These are phyloP conservation scores for Psephotus haematonotus DNA, from an alignment of 2,113 vertebrate species.

Conservation along the genomic window DNA sequence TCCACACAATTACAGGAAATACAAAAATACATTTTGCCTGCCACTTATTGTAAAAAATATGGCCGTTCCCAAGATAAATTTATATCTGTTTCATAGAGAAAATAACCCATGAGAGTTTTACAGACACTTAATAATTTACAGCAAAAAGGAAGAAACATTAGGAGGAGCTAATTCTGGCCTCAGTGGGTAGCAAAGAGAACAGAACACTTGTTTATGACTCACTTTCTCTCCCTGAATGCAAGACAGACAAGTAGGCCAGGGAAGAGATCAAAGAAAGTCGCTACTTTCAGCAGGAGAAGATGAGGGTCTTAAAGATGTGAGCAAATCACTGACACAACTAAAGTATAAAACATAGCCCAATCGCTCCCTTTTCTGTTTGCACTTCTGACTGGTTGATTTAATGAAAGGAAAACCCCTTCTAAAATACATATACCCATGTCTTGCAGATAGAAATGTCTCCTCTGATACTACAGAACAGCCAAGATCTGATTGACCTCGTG, in stretches of 20 bases:
- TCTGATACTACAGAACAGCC: not conserved
- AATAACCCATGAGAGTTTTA: not conserved
- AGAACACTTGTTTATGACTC: not conserved
- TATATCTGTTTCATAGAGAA: not conserved
- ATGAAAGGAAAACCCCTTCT: not conserved
- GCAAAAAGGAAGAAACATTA: not conserved
- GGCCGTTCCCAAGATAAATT: not conserved
- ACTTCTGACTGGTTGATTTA: not conserved
- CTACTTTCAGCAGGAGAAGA: not conserved
- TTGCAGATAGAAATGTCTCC: not conserved
- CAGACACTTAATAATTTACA: not conserved
- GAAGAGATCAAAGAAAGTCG: not conserved
- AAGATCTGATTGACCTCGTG: not conserved
- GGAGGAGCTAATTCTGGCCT: not conserved
- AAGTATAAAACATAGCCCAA: not conserved
- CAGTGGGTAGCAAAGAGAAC: not conserved
- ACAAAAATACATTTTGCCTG: not conserved
- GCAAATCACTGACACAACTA: not conserved
- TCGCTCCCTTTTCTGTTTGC: not conserved
- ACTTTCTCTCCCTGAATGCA: not conserved
- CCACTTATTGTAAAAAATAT: not conserved
- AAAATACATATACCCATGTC: not conserved
- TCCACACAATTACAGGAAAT: conserved; percentile 20
- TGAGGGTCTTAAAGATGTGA: not conserved
- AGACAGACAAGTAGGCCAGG: not conserved